These are phyloP conservation scores for Bombus pascuorum DNA, from an alignment of 1,140 invertebrate species.

Conservation along the genomic window DNA sequence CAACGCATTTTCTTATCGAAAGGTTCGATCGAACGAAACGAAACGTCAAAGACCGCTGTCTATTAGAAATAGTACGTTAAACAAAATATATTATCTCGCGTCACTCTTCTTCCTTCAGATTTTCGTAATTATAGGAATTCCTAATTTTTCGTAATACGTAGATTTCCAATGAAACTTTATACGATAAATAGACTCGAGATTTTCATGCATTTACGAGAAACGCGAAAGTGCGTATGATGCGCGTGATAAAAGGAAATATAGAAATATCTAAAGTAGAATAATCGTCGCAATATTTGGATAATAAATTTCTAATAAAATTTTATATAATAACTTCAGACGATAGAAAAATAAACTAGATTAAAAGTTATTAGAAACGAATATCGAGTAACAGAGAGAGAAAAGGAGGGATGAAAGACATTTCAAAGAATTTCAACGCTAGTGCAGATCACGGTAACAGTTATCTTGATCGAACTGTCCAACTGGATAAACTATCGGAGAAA, in stretches of 20 bases:
- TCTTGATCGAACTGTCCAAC: constrained; percentile 30
- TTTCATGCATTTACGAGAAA: neutral
- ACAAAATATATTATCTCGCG: neutral
- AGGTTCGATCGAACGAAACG: neutral
- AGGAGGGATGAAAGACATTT: neutral
- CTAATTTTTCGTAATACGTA: neutral
- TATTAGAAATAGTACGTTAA: neutral
- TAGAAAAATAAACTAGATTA: neutral
- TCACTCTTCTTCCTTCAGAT: rapidly evolving
- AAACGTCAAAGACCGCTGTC: neutral
- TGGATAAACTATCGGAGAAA: constrained; percentile 38
- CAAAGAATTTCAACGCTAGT: neutral
- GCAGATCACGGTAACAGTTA: neutral
- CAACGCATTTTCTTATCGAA: neutral
- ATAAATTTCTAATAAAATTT: neutral
- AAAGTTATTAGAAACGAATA: neutral
- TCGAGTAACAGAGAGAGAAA: neutral
- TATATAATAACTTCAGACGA: neutral
- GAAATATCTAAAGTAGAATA: neutral
- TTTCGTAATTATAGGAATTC: neutral
- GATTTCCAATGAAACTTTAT: neutral
- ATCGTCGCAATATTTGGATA: neutral
- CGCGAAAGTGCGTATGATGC: too few relatives aligned
- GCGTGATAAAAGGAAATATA: neutral
- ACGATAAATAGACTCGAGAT: neutral